Base-by-base conservation (phyloP, 1,140 invertebrate genomes). In the Rhyzopertha dominica region DNA sequence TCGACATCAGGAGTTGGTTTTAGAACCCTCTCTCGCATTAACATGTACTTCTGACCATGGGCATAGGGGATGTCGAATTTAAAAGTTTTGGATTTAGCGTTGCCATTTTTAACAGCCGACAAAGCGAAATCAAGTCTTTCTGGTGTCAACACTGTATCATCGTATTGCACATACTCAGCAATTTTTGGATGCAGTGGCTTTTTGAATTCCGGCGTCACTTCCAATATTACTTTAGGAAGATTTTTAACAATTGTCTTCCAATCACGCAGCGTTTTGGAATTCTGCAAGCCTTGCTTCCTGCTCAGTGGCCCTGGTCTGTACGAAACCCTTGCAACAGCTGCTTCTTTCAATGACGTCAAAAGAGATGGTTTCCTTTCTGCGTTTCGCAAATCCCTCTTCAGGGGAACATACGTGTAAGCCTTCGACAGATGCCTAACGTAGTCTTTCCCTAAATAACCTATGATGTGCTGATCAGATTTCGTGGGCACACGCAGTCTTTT, bases 261-360 rank as follows among this genome's bases (percentile, higher is more conserved):
- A 12, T 53, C 24, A 20, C 44, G 37, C n/a, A 42, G 46, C 24
- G 28, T 35, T 8, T 43, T 42, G n/a, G 16, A 26, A 7, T 54
- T 36, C 49, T 68, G 59, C 16, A 70, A 47, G 7, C 37, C 9
- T n/a, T 36, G 26, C 50, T 70, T 70, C 46, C 60, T 65, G 25
- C 54, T 55, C 18, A 70, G 49, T 5, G 68, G 68, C 13, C 67
- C 68, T 10, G 68, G 65, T 47, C 58, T 64, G 25, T 67, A 67
- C 9, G 29, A 40, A 20, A 55, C 10, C n/a, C 8, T 10, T 35
- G 3, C 18, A 37, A 25, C 4, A 30, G 18, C 10, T 32, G 22
- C 13, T 13, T 26, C 38, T 23, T 28, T 16, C 4, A 43, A n/a
- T 14, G 39, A 9, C 5, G 22, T 20, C 7, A 58, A 32, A 14